Conservation (phyloP, 2,113 vertebrate species). For the Nestor notabilis region DNA sequence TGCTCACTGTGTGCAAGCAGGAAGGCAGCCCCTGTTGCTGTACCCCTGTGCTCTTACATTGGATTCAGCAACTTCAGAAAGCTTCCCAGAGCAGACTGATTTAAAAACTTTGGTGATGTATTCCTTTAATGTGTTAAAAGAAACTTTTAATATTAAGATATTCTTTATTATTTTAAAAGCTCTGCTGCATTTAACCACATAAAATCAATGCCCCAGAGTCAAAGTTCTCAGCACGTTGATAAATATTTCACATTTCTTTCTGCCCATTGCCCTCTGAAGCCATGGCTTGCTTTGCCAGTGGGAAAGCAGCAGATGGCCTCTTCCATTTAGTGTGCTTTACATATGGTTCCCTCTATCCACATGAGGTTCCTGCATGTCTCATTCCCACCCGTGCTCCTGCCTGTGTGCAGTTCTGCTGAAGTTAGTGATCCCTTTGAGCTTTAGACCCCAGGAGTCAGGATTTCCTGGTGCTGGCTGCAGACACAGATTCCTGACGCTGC, state of each 20-base stretch:
- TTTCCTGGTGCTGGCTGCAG: slow-evolving; percentile 51
- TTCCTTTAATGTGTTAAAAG: not conserved
- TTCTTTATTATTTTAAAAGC: not conserved
- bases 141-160: not conserved
- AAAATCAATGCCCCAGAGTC: not conserved
- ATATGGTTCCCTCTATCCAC: not conserved
- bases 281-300: not conserved
- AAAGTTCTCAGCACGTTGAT: not conserved
- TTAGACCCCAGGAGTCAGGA: slow-evolving; percentile 15
- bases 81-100: not conserved
- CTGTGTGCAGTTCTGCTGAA: not conserved
- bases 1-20: not conserved
- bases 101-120: not conserved
- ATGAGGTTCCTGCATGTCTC: not conserved
- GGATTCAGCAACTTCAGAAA: not conserved
- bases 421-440: not conserved
- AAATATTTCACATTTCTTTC: not conserved
- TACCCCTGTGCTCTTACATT: not conserved
- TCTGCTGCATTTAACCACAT: fast-evolving
- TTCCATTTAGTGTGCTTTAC: not conserved
- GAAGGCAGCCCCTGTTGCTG: not conserved
- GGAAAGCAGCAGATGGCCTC: not conserved
- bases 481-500: slow-evolving; percentile 27
- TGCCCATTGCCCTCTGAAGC: not conserved
- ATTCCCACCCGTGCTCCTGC: not conserved